phyloP scores from a whole-genome alignment of 2,888 invertebrate species.

The Xestia ashworthii region DNA sequence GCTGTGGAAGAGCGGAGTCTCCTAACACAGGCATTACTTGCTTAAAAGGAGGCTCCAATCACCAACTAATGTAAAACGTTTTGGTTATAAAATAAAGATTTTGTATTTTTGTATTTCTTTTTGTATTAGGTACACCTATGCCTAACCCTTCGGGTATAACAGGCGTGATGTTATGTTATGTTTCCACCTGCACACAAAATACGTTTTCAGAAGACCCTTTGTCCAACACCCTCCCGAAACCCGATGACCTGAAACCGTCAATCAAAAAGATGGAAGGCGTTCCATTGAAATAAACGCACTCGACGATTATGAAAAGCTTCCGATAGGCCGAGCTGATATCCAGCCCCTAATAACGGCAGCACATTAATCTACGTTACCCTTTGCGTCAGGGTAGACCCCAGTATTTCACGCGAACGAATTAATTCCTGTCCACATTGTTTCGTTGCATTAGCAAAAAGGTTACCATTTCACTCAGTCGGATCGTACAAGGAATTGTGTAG shows the following conservation, averaged over 20 bases:
- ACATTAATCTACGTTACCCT: constrained; percentile 59
- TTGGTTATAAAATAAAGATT: too few relatives aligned
- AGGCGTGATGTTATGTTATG: too few relatives aligned
- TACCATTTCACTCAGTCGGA: not conserved
- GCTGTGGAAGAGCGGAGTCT: too few relatives aligned
- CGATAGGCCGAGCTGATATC: constrained; percentile 41
- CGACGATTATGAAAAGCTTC: constrained; percentile 45
- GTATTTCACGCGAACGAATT: constrained; percentile 32
- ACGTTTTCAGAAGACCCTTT: constrained; percentile 13
- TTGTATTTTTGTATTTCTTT: too few relatives aligned
- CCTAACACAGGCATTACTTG: too few relatives aligned
- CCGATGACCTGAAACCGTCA: constrained; percentile 36
- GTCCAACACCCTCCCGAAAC: constrained; percentile 1
- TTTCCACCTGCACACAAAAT: not conserved
- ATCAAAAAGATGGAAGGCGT: constrained; percentile 43
- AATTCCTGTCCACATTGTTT: constrained; percentile 26
- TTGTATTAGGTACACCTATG: too few relatives aligned
- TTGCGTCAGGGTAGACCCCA: constrained; percentile 20
- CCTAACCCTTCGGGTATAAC: too few relatives aligned
- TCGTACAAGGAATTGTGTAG: not conserved
- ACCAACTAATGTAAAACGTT: too few relatives aligned
- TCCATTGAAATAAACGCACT: constrained; percentile 51
- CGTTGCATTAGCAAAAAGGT: constrained; percentile 3
- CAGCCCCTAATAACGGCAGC: constrained; percentile 48
- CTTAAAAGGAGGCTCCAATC: too few relatives aligned